These are phyloP conservation scores for Ruditapes philippinarum DNA, from an alignment of 1,140 invertebrate species.

Conservation along the genomic window DNA sequence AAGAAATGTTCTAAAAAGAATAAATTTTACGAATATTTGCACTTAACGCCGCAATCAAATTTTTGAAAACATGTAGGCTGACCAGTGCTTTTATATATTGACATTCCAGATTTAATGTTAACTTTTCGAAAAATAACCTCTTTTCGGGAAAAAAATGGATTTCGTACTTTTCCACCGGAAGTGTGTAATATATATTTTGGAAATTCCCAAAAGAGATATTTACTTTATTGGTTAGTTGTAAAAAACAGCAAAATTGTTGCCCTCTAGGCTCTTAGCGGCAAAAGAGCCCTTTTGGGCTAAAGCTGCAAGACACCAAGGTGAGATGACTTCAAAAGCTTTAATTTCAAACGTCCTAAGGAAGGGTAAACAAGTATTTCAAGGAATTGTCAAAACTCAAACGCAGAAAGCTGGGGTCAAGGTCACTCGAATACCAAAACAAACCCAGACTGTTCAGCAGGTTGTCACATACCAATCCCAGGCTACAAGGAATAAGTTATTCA, in stretches of 20 bases:
- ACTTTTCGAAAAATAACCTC: too few relatives aligned
- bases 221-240: neutral
- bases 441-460: neutral
- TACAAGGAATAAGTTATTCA: neutral
- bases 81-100: too few relatives aligned
- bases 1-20: too few relatives aligned
- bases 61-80: too few relatives aligned
- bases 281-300: conserved; percentile 41
- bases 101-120: too few relatives aligned
- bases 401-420: conserved; percentile 47
- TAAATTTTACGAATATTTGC: too few relatives aligned
- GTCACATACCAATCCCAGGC: neutral
- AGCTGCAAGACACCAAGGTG: neutral
- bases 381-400: conserved; percentile 11
- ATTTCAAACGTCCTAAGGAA: neutral
- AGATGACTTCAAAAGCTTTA: conserved; percentile 44
- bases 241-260: conserved; percentile 19
- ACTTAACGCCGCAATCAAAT: too few relatives aligned
- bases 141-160: too few relatives aligned
- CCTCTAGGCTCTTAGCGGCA: neutral
- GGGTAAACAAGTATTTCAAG: conserved; percentile 27
- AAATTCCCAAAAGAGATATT: neutral
- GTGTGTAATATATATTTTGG: neutral
- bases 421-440: conserved; percentile 4
- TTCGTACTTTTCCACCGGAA: conserved; percentile 11